phyloP scores from a whole-genome alignment of 2,113 vertebrate species.

The Tylochromis polylepis region DNA sequence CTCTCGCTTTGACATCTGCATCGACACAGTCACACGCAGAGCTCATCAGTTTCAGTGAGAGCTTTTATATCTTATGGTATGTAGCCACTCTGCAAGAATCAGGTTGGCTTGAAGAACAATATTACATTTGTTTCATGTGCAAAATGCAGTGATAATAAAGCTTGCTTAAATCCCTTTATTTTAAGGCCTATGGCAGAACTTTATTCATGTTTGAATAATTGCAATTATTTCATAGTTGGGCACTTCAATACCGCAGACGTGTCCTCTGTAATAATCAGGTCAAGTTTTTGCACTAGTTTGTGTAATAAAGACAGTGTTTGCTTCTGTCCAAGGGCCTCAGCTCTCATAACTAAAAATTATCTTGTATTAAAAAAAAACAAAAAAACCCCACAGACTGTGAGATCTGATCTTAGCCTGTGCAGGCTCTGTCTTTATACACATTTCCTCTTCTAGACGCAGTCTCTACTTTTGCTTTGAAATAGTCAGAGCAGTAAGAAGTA shows the following conservation, averaged over 20 bases:
- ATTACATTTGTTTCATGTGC: not conserved
- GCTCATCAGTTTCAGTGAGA: not conserved
- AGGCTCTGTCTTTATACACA: not conserved
- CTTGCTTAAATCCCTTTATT: not conserved
- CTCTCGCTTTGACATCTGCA: conserved; percentile 23
- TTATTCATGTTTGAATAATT: not conserved
- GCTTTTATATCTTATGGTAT: not conserved
- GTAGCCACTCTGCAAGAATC: not conserved
- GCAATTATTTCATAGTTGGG: not conserved
- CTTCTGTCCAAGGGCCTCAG: not conserved
- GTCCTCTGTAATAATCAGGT: not conserved
- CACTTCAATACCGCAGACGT: not conserved
- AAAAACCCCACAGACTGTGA: not conserved
- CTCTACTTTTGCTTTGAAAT: not conserved
- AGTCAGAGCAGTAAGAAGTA: not conserved
- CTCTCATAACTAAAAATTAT: not conserved
- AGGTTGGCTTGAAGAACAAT: not conserved
- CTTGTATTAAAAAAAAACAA: not conserved
- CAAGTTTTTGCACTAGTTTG: not conserved
- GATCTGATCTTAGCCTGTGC: not conserved
- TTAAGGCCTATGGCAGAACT: not conserved
- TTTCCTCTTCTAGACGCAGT: not conserved
- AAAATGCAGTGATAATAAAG: not conserved
- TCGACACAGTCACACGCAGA: not conserved
- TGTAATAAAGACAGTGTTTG: not conserved